Conservation (phyloP, 2,888 invertebrate genomes). For the Seira ritae region DNA sequence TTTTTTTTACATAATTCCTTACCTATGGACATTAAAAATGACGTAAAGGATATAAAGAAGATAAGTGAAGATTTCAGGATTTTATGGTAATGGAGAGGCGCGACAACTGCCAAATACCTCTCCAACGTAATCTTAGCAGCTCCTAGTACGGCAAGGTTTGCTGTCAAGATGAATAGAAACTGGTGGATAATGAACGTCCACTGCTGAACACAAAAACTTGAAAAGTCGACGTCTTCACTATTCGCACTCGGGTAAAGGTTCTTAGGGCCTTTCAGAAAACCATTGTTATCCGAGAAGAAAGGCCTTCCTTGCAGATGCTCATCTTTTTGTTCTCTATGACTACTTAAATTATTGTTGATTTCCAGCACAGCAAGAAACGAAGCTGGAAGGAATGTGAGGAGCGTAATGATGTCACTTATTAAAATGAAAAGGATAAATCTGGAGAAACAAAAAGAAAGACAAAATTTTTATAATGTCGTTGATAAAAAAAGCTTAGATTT, state of each 20-base stretch:
- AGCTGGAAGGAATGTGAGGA: slow-evolving; percentile 38
- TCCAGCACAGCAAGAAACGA: slow-evolving; percentile 49
- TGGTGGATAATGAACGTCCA: slow-evolving; percentile 54
- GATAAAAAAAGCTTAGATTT: slow-evolving; percentile 2
- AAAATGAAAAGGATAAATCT: slow-evolving; percentile 54
- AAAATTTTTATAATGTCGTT: not conserved
- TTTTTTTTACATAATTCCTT: no score
- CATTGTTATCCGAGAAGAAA: not conserved
- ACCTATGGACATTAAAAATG: slow-evolving; percentile 62
- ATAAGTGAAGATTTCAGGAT: slow-evolving; percentile 61
- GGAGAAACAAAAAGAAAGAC: slow-evolving; percentile 12
- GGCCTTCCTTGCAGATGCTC: not conserved
- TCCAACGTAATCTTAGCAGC: slow-evolving; percentile 67
- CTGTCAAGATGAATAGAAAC: slow-evolving; percentile 44
- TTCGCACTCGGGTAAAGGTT: no score
- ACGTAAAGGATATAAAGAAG: slow-evolving; percentile 48
- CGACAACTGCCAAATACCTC: slow-evolving; percentile 67
- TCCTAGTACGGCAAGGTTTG: slow-evolving; percentile 64
- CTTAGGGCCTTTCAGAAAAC: not conserved
- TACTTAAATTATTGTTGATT: not conserved
- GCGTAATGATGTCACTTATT: slow-evolving; percentile 31
- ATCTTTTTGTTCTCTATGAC: no score
- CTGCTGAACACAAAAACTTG: slow-evolving; percentile 48
- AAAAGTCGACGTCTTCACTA: slow-evolving; percentile 18
- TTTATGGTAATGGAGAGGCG: slow-evolving; percentile 70